Percentiles rank a stretch among this genome's conserved stretches.
These are phyloP conservation scores for Chrysomallon squamiferum DNA, from an alignment of 1,140 invertebrate genomes.

Conservation along the genomic window DNA sequence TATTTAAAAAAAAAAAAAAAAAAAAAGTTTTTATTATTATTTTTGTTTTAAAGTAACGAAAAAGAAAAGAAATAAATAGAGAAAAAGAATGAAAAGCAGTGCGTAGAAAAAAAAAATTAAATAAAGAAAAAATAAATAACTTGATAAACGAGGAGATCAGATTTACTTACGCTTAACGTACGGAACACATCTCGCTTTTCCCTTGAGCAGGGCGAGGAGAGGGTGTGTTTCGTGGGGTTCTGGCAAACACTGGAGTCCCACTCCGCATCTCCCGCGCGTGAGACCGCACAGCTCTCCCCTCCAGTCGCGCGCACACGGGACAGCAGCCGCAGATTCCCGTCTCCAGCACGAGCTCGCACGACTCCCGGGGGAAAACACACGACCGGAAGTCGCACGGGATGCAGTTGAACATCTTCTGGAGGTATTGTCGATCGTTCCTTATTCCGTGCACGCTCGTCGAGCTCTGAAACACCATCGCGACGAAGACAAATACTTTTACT, in stretches of 20 bases:
- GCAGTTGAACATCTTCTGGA: neutral
- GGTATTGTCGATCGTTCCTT: neutral
- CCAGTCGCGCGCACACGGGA: neutral
- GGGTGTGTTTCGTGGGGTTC: neutral
- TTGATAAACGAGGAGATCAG: too few species aligned
- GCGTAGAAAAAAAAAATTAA: too few species aligned
- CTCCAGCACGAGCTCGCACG: neutral
- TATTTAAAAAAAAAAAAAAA: too few species aligned
- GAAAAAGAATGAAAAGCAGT: too few species aligned
- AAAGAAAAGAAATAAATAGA: too few species aligned
- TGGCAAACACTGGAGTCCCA: neutral
- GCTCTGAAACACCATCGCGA: neutral
- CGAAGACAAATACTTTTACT: too few species aligned
- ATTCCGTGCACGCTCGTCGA: neutral
- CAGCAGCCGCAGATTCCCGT: slow-evolving; percentile 5
- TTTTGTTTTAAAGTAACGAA: too few species aligned
- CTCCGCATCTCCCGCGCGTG: neutral
- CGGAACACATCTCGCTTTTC: neutral
- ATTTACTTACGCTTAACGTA: too few species aligned
- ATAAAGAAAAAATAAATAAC: too few species aligned
- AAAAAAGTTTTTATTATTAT: too few species aligned
- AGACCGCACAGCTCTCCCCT: slow-evolving; percentile 1
- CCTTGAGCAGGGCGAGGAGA: neutral
- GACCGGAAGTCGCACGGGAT: neutral
- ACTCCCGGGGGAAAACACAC: neutral